Conservation (phyloP, 2,113 vertebrate genomes). For the Salvelinus namaycush region DNA sequence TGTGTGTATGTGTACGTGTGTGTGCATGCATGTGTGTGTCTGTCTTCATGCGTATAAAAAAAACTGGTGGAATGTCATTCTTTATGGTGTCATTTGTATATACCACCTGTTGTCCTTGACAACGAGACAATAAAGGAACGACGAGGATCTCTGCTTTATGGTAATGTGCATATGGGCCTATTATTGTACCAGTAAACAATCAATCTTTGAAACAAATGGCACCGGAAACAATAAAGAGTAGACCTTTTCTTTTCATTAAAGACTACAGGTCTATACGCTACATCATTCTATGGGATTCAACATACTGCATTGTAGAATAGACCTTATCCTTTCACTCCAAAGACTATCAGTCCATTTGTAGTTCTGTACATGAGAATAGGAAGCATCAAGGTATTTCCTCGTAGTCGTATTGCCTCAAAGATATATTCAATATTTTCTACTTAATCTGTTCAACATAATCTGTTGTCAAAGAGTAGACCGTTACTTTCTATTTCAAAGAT, state of each 20-base stretch:
- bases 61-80: slow-evolving; percentile 39
- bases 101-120: slow-evolving; percentile 54
- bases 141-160: slow-evolving; percentile 56
- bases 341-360: too few species aligned
- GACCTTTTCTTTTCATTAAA: slow-evolving; percentile 52
- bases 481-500: too few species aligned
- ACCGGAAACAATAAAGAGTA: slow-evolving; percentile 40
- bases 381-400: too few species aligned
- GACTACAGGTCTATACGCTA: too few species aligned
- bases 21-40: too few species aligned
- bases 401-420: too few species aligned
- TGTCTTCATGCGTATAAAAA: slow-evolving; percentile 7
- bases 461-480: too few species aligned
- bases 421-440: too few species aligned
- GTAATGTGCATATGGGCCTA: slow-evolving; percentile 54
- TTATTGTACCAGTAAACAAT: slow-evolving; percentile 54
- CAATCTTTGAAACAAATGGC: slow-evolving; percentile 69
- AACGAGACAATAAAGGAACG: slow-evolving; percentile 41
- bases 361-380: too few species aligned
- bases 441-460: too few species aligned
- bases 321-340: too few species aligned
- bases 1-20: too few species aligned
- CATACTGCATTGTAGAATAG: background rate
- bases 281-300: background rate
- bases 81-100: slow-evolving; percentile 27